These are phyloP conservation scores for Aphelinus certus DNA, from an alignment of 1,140 invertebrate species.

Conservation along the genomic window DNA sequence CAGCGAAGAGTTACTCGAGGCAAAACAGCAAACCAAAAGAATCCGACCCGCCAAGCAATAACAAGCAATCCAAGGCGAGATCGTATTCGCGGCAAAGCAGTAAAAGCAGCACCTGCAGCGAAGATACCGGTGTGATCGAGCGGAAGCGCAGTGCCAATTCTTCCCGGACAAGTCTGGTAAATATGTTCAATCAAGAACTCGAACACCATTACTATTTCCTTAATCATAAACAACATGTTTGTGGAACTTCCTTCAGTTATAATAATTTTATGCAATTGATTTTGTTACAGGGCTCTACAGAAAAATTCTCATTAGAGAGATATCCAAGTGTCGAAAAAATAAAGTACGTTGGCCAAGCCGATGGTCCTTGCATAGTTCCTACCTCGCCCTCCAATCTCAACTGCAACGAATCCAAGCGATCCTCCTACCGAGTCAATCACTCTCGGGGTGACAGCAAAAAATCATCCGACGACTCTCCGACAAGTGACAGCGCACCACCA, in stretches of 20 bases:
- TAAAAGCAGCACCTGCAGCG: conserved; percentile 27
- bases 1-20: conserved; percentile 43
- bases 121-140: conserved; percentile 5
- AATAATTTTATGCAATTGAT: neutral
- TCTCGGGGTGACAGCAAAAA: conserved; percentile 6
- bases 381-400: conserved; percentile 24
- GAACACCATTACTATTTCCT: no score
- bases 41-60: neutral
- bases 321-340: conserved; percentile 37
- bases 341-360: conserved; percentile 35
- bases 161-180: conserved; percentile 22
- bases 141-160: conserved; percentile 19
- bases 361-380: conserved; percentile 35
- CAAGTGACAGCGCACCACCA: neutral
- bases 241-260: neutral
- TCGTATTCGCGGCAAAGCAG: conserved; percentile 39
- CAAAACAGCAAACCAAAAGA: conserved; percentile 46
- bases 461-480: conserved; percentile 1
- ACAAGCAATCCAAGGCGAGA: conserved; percentile 21
- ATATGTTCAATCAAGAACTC: neutral
- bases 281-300: conserved; percentile 12
- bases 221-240: no score
- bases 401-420: conserved; percentile 33
- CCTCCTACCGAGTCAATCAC: conserved; percentile 34
- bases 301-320: conserved; percentile 21